These are phyloP conservation scores for Platalea minor DNA, from an alignment of 2,797 vertebrate genomes.

Conservation along the genomic window DNA sequence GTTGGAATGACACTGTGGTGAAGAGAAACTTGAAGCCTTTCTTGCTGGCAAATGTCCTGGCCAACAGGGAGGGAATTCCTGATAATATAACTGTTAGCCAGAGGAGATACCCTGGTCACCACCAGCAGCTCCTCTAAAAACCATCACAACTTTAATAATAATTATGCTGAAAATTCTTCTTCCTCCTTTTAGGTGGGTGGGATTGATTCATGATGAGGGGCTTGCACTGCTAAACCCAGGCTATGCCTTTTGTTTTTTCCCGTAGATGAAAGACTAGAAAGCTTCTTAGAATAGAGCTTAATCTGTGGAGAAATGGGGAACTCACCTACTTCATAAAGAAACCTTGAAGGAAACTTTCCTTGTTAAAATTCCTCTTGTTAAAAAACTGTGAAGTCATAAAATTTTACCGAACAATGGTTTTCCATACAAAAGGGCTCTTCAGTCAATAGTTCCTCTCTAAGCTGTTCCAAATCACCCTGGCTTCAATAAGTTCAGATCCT, in stretches of 20 bases:
- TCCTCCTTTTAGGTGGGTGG: neutral
- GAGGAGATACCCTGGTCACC: neutral
- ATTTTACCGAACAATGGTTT: slow-evolving; percentile 53
- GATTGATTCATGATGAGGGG: neutral
- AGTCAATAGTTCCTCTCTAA: slow-evolving; percentile 14
- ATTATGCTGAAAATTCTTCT: neutral
- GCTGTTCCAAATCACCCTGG: slow-evolving; percentile 32
- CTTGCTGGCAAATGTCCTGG: neutral
- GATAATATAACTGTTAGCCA: neutral
- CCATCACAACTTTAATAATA: neutral
- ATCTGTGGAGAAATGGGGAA: slow-evolving; percentile 4
- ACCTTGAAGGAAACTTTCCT: neutral
- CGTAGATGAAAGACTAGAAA: neutral
- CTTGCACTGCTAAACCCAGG: neutral
- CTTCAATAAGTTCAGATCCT: slow-evolving; percentile 15
- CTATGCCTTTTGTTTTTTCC: neutral
- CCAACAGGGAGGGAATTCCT: neutral
- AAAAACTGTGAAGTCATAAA: slow-evolving; percentile 57
- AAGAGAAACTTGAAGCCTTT: neutral
- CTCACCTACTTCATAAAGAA: slow-evolving; percentile 50
- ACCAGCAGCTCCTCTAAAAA: neutral
- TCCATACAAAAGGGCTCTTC: slow-evolving; percentile 46
- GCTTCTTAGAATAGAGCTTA: slow-evolving; percentile 5
- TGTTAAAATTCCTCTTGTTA: slow-evolving; percentile 62
- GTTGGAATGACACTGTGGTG: neutral